Conservation (phyloP, 1,140 invertebrate species). For the Zaprionus vittiger region DNA sequence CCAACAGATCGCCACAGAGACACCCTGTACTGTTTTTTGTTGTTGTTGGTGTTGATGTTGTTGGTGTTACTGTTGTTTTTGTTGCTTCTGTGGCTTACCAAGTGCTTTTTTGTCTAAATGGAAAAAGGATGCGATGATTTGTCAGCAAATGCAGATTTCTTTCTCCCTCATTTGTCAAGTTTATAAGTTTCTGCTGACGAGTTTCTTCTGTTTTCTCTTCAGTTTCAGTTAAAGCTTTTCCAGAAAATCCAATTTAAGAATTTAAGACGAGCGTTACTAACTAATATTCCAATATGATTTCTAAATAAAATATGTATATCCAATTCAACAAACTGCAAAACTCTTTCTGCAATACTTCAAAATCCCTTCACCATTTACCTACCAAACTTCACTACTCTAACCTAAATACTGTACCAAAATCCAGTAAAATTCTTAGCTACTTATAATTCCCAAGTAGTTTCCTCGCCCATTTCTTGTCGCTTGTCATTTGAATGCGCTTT, state of each 20-base stretch:
- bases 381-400: neutral
- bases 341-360: neutral
- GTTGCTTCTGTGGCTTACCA: constrained; percentile 9
- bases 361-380: neutral
- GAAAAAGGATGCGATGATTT: constrained; percentile 63
- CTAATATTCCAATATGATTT: no score
- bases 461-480: neutral
- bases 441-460: constrained; percentile 19
- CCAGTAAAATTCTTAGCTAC: neutral
- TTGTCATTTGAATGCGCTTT: constrained; percentile 12
- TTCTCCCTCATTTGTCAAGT: constrained; percentile 69
- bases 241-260: no score
- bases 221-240: no score
- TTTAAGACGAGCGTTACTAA: no score
- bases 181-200: constrained; percentile 2
- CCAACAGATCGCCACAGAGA: constrained; percentile 5
- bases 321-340: neutral
- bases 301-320: neutral
- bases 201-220: no score
- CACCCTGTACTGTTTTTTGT: neutral
- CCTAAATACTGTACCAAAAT: neutral
- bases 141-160: constrained; percentile 70
- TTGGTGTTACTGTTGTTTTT: neutral
- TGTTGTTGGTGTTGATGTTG: neutral
- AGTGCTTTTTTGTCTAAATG: constrained; percentile 39